phyloP scores from a whole-genome alignment of 1,140 invertebrate species.

The Heliothis virescens region DNA sequence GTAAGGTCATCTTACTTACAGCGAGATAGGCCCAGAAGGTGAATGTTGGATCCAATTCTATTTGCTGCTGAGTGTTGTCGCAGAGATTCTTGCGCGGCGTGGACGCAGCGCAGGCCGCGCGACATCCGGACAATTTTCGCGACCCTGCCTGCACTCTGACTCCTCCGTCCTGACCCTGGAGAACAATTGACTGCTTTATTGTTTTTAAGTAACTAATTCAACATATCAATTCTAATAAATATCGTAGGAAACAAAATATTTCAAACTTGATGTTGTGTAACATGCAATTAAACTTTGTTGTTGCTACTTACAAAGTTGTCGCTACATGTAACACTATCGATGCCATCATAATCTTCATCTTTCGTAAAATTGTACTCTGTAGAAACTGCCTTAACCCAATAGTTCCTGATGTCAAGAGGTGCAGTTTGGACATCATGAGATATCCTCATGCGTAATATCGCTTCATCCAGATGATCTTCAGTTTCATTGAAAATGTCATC shows the following conservation, averaged over 20 bases:
- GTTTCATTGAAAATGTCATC: constrained; percentile 64
- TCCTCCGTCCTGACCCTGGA: constrained; percentile 42
- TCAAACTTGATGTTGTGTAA: not conserved
- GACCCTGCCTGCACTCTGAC: constrained; percentile 67
- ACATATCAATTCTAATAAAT: not conserved
- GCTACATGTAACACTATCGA: constrained; percentile 67
- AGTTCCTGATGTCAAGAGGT: constrained; percentile 62
- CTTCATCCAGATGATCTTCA: constrained; percentile 54
- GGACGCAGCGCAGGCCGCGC: constrained; percentile 86
- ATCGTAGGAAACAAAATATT: not conserved
- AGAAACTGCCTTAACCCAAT: constrained; percentile 69
- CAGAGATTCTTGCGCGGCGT: constrained; percentile 87
- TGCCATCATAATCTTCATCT: constrained; percentile 65
- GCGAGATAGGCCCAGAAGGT: constrained; percentile 93
- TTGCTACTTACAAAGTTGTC: constrained; percentile 63
- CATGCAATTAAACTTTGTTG: not conserved
- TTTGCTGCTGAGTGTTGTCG: constrained; percentile 86
- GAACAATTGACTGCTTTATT: constrained; percentile 31
- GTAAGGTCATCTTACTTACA: constrained; percentile 67
- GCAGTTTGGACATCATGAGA: constrained; percentile 65
- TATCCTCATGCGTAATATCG: constrained; percentile 65
- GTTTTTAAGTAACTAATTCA: not conserved
- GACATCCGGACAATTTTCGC: constrained; percentile 61
- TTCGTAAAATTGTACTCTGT: constrained; percentile 62
- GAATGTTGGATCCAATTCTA: constrained; percentile 88